Percentiles rank a stretch among this genome's conserved stretches.
phyloP scores from a whole-genome alignment of 2,113 vertebrate species.

The Oenanthe melanoleuca region DNA sequence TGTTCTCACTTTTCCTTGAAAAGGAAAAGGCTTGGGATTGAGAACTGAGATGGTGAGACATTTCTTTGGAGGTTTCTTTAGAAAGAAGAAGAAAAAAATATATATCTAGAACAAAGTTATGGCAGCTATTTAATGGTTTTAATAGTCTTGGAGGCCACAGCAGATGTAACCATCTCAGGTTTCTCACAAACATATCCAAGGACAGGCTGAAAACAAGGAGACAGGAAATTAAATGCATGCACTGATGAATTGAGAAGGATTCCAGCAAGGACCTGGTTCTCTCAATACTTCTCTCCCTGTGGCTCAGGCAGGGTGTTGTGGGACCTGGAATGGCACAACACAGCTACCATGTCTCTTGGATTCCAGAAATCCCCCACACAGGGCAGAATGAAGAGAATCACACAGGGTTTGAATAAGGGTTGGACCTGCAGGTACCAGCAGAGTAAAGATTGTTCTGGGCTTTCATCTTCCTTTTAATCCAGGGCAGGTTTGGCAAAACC shows the following conservation, averaged over 20 bases:
- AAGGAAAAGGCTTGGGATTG: constrained; percentile 1
- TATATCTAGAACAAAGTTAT: background rate
- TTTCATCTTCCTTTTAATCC: background rate
- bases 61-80: constrained; percentile 29
- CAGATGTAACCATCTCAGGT: constrained; percentile 52
- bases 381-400: background rate
- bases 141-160: constrained; percentile 43
- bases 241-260: constrained; percentile 6
- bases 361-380: constrained; percentile 16
- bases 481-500: background rate
- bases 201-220: constrained; percentile 65
- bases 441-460: background rate
- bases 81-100: background rate
- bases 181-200: constrained; percentile 57
- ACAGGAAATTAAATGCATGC: constrained; percentile 63
- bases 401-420: background rate
- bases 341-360: constrained; percentile 27
- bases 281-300: constrained; percentile 23
- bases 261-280: constrained; percentile 29
- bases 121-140: constrained; percentile 49
- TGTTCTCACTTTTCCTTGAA: constrained; percentile 48
- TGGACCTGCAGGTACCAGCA: background rate
- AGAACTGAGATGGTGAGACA: constrained; percentile 63
- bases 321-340: background rate
- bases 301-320: constrained; percentile 9